phyloP scores from a whole-genome alignment of 2,113 vertebrate species.

The Trachemys scripta region DNA sequence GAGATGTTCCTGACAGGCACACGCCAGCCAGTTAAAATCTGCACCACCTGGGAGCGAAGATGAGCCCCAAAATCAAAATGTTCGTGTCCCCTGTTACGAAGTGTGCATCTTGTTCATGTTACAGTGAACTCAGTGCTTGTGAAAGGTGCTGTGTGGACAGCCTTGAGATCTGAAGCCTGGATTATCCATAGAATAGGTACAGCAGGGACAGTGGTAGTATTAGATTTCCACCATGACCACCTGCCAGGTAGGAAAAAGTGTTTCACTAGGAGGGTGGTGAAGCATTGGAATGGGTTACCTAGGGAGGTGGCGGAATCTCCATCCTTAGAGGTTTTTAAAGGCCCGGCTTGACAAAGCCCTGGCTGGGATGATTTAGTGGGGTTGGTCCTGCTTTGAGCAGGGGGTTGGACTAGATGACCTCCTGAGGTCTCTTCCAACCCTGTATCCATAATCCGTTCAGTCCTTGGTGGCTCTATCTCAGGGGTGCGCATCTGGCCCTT shows the following conservation, averaged over 20 bases:
- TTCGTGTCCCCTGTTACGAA: neutral
- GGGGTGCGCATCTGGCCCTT: no score
- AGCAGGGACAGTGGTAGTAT: neutral
- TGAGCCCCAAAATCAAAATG: neutral
- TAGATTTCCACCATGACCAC: neutral
- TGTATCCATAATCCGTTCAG: no score
- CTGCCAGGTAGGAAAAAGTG: neutral
- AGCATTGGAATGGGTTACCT: no score
- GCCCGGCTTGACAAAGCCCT: no score
- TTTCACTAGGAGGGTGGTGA: no score
- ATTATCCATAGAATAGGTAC: neutral
- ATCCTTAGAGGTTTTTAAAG: no score
- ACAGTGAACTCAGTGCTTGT: neutral
- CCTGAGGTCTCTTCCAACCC: no score
- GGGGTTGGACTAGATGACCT: no score
- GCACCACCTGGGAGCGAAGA: neutral
- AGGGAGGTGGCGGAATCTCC: no score
- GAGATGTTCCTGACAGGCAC: neutral
- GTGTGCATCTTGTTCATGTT: neutral
- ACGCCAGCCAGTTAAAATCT: neutral
- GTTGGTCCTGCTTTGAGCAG: no score
- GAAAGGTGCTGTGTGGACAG: neutral
- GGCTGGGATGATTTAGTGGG: no score
- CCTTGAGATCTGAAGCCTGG: neutral
- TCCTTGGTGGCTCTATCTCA: no score